A percentile compares a stretch with the other conserved stretches of the same genome.
Conservation (phyloP, 2,888 invertebrate species). For the Hemicrepidius hirtus region DNA sequence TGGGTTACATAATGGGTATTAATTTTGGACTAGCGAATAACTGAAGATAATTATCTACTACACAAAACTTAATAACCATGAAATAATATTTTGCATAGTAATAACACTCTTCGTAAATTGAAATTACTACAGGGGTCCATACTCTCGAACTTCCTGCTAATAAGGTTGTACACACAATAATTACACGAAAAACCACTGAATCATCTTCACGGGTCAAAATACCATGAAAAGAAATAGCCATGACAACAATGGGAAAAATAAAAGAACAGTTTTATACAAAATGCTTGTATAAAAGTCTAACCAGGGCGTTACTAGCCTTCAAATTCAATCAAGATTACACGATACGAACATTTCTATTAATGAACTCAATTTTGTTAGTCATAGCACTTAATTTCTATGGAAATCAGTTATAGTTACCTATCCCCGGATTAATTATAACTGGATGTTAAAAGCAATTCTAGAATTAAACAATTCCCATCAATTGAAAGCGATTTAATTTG, state of each 20-base stretch:
- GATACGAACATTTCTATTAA: conserved; percentile 31
- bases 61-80: no score
- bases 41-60: no score
- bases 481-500: conserved; percentile 34
- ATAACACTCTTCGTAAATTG: no score
- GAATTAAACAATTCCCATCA: conserved; percentile 31
- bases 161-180: neutral
- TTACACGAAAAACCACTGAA: conserved; percentile 14
- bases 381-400: conserved; percentile 21
- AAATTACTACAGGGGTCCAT: no score
- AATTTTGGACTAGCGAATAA: no score
- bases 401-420: conserved; percentile 19
- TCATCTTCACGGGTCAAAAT: conserved; percentile 22
- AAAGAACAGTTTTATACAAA: neutral
- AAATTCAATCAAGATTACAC: conserved; percentile 28
- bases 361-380: conserved; percentile 5
- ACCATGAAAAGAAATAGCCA: neutral
- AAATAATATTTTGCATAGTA: no score
- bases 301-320: conserved; percentile 20
- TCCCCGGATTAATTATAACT: neutral
- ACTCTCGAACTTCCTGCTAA: conserved; percentile 4
- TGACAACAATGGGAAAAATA: neutral
- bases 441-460: conserved; percentile 1
- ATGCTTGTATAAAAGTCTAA: neutral
- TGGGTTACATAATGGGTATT: no score